Percentiles rank a stretch among this genome's conserved stretches.
Evolutionary conservation across 1,140 invertebrate species (phyloP).

Genomic region (Saxidomus purpurata): DNA sequence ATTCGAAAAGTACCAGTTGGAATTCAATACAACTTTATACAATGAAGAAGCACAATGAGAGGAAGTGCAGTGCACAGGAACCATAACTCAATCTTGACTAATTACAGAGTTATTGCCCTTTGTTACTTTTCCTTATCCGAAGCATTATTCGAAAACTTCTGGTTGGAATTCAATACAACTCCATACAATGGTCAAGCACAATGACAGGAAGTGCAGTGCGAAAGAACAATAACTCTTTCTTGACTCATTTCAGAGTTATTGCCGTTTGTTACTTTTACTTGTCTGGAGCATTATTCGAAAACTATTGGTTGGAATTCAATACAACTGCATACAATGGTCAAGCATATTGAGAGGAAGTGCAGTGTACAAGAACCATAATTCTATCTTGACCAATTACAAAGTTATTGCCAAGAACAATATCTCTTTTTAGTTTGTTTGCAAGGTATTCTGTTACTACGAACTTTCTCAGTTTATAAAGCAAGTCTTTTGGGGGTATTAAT

Average conservation of each 20-base stretch:
- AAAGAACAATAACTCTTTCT: constrained; percentile 21
- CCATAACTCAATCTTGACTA: not conserved
- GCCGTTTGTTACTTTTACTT: no score
- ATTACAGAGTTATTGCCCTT: no score
- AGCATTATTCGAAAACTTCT: not conserved
- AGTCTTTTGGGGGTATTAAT: not conserved
- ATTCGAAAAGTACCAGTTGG: no score
- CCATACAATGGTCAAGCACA: constrained; percentile 42
- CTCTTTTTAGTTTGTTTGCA: not conserved
- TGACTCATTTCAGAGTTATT: not conserved
- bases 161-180: constrained; percentile 24
- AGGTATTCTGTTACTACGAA: not conserved
- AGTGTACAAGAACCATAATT: constrained; percentile 12
- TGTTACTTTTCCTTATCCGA: no score
- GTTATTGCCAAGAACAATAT: no score
- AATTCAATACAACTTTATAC: no score
- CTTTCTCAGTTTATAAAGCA: not conserved
- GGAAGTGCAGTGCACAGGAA: no score
- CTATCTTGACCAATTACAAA: no score
- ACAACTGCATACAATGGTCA: not conserved
- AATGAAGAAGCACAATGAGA: no score
- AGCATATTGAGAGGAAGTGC: not conserved
- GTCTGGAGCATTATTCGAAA: no score
- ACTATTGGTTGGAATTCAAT: not conserved
- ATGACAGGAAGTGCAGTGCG: constrained; percentile 25